These are phyloP conservation scores for Chelonus insularis DNA, from an alignment of 1,140 invertebrate genomes.

Conservation along the genomic window DNA sequence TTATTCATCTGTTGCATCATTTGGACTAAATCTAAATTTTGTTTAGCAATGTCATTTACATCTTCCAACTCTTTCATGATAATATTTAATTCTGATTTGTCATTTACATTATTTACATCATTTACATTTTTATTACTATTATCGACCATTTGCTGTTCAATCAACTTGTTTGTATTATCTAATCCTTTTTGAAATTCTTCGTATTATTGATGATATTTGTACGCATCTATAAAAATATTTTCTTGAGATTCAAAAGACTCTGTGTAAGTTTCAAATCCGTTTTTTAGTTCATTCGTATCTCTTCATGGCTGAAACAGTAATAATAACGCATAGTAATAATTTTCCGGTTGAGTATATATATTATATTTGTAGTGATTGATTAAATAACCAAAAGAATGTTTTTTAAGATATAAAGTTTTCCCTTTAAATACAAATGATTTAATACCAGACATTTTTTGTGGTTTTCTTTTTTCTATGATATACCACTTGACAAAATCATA, in stretches of 20 bases:
- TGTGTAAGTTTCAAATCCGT: conserved; percentile 21
- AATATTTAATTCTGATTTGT: conserved; percentile 27
- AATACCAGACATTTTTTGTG: neutral
- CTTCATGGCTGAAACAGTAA: conserved; percentile 35
- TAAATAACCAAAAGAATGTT: conserved; percentile 31
- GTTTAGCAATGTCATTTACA: conserved; percentile 12
- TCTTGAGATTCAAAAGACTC: conserved; percentile 25
- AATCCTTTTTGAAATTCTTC: conserved; percentile 23
- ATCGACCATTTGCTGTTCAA: conserved; percentile 27
- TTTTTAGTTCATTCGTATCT: conserved; percentile 28
- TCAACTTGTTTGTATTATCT: conserved; percentile 26
- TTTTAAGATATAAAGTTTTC: conserved; percentile 27
- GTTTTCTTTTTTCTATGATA: neutral
- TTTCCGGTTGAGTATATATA: conserved; percentile 29
- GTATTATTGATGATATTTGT: conserved; percentile 31
- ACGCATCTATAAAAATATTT: conserved; percentile 18
- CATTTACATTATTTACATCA: conserved; percentile 16
- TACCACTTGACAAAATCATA: conserved; percentile 21
- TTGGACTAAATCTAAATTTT: conserved; percentile 22
- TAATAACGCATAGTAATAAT: conserved; percentile 28
- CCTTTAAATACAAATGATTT: conserved; percentile 16
- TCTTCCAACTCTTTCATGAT: conserved; percentile 33
- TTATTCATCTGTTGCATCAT: conserved; percentile 30
- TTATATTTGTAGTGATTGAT: conserved; percentile 37
- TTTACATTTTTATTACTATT: conserved; percentile 3